These are phyloP conservation scores for Dermochelys coriacea DNA, from an alignment of 2,797 vertebrate species.

Conservation along the genomic window DNA sequence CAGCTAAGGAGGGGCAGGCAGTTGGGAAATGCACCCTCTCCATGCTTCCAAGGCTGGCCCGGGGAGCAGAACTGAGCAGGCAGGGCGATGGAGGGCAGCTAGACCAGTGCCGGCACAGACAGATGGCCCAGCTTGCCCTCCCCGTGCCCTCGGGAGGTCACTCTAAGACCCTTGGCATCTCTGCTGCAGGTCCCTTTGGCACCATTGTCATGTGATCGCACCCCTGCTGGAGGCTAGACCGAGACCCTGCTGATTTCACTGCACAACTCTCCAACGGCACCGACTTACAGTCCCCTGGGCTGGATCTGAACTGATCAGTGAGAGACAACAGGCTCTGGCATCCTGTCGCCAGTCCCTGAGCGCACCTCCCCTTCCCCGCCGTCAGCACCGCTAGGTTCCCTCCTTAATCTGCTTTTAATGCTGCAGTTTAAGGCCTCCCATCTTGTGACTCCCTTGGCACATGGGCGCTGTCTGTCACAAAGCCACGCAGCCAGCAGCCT, in stretches of 20 bases:
- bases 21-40: neutral
- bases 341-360: neutral
- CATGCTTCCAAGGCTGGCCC: neutral
- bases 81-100: neutral
- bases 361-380: neutral
- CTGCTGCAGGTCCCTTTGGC: neutral
- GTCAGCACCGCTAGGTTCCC: neutral
- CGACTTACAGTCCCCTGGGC: neutral
- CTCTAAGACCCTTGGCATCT: no score
- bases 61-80: neutral
- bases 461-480: neutral
- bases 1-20: neutral
- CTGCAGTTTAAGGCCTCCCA: neutral
- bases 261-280: neutral
- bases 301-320: no score
- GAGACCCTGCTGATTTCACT: neutral
- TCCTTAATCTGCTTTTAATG: neutral
- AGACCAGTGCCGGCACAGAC: no score
- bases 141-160: neutral
- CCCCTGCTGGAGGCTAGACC: neutral
- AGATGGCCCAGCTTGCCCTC: no score
- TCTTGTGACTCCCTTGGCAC: no score
- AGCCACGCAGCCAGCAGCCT: neutral
- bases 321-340: neutral
- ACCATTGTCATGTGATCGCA: neutral